A percentile compares a stretch with the other conserved stretches of the same genome.
These are phyloP conservation scores for Thaumetopoea pityocampa DNA, from an alignment of 1,140 invertebrate species.

Conservation along the genomic window DNA sequence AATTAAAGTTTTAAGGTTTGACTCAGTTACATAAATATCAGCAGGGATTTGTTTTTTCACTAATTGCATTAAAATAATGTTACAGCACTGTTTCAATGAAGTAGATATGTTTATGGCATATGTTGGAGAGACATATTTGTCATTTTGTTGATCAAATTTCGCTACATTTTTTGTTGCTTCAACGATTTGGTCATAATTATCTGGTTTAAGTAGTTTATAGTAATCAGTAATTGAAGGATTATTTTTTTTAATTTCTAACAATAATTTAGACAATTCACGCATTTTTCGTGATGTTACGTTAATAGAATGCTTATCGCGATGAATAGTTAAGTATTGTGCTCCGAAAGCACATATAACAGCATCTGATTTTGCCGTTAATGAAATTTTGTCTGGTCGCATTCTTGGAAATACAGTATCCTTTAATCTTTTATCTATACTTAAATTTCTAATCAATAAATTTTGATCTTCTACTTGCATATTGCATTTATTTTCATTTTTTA, in stretches of 20 bases:
- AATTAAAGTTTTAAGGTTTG: constrained; percentile 17
- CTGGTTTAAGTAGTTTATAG: constrained; percentile 22
- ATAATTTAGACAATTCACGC: constrained; percentile 25
- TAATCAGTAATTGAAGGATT: constrained; percentile 11
- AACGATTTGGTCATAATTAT: constrained; percentile 23
- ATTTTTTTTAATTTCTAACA: constrained; percentile 20
- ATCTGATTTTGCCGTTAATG: no score
- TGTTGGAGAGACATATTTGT: constrained; percentile 21
- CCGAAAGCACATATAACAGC: no score
- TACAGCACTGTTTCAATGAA: constrained; percentile 28
- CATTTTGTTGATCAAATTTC: constrained; percentile 17
- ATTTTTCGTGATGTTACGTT: constrained; percentile 20
- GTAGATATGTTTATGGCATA: constrained; percentile 27
- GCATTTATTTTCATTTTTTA: no score
- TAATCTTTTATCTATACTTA: no score
- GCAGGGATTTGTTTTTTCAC: constrained; percentile 2
- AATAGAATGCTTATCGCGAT: constrained; percentile 6
- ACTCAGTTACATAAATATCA: constrained; percentile 11
- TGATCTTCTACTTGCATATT: no score
- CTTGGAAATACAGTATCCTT: no score
- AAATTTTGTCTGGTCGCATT: no score
- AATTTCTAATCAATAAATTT: no score
- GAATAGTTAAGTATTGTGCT: not conserved
- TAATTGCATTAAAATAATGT: constrained; percentile 22
- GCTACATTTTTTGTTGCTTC: constrained; percentile 20